Evolutionary conservation across 2,113 vertebrate species (phyloP), one percentile per base, ranked within the genome.

Genomic region (Charina bottae): DNA sequence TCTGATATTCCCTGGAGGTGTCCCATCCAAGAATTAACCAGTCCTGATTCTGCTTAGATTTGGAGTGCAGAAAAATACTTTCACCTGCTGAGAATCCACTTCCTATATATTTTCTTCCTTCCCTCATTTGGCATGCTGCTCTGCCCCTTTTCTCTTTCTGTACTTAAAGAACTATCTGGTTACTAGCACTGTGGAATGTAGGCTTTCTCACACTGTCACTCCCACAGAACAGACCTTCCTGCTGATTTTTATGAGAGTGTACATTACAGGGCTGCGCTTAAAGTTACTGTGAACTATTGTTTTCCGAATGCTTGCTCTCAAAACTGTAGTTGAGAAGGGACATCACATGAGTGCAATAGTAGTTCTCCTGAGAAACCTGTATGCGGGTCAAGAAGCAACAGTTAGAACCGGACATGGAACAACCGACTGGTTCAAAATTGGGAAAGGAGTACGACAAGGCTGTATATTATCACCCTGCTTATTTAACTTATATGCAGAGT

Each of bases 281-380:
- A 23, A 90, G 58, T 93, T 90, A 84, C 11, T 84, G 58, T 19
- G 46, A 88, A 92, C 54, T 83, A 46, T 21, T 92, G 54, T 90
- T 90, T 90, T 87, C 86, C 33, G 33, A 49, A 26, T 60, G 53
- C 12, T 92, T 92, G 68, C 53, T 28, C 54, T 86, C 60, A 86
- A 78, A 86, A 87, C 62, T 78, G 37, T 26, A 53, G 33, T 59
- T 92, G 90, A 53, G 83, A 90, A 68, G 83, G 11, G 60, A 58
- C 11, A 59, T 87, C 84, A 87, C n/a, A 56, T 12, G 9, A 89
- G 58, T 28, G 8, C 21, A 90, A 62, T 86, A 90, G 84, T 90
- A 59, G 33, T 54, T 89, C n/a, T n/a, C n/a, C n/a, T n/a, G n/a
- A n/a, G n/a, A n/a, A n/a, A n/a, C n/a, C n/a, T n/a, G n/a, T n/a